Base-by-base conservation (phyloP, 2,113 vertebrate genomes). In the Oryzias celebensis region DNA sequence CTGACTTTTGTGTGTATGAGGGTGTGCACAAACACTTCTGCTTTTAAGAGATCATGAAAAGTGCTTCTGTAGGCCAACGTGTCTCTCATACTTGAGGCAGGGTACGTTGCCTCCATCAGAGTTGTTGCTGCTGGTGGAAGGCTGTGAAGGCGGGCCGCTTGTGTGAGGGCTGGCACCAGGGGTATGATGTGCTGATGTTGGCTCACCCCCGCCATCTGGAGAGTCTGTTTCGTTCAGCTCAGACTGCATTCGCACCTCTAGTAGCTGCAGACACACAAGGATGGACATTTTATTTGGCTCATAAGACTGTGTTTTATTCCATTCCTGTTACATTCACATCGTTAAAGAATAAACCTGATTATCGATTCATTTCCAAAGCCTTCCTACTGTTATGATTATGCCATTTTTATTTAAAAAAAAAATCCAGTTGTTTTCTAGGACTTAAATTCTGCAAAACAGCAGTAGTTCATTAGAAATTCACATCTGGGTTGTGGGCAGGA, bases 41-140 rank as follows among this genome's bases (percentile, higher is more conserved):
- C 57, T 57, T 56, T 1, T 20, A 44, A 58, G 59, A 53, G 31
- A 51, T 74, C 41, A 60, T 46, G 44, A 22, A 36, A 60, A 68
- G 57, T 36, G 43, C 43, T 7, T 59, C 41, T 62, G 43, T 41
- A 7, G 18, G 52, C 44, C 31, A 36, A 15, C 23, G 46, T 66
- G 58, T 31, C 31, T 66, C 43, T 61, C 83, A 12, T 93, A 99
- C 97, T 95, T 99, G 81, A 99, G 95, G 85, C 96, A 98, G 51
- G 97, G 96, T 13, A 98, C 92, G 77, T 96, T 98, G 91, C 96
- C 95, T 52, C 96, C 94, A 52, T 98, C 96, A 14, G 96, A 98
- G 18, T 96, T 98, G 90, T 94, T 98, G 90, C 96, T 98, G 77
- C 95, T 97, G 80, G 94, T 97, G 65, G 96, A 97, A 6, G 96